phyloP scores from a whole-genome alignment of 2,113 vertebrate genomes.

The Benitochromis conjunctus region DNA sequence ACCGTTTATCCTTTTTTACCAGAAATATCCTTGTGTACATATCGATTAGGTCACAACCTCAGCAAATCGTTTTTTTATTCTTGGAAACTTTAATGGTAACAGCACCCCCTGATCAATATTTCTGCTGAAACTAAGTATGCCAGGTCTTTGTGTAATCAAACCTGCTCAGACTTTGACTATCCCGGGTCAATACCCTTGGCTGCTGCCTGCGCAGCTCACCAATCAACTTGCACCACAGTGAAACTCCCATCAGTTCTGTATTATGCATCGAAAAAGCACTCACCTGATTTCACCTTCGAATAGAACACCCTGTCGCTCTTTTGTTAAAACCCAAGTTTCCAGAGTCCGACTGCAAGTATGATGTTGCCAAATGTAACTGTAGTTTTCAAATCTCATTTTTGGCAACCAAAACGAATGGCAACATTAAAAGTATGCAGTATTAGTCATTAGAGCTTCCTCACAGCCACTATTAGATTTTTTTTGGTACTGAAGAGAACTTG shows the following conservation, averaged over 20 bases:
- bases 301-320: background rate
- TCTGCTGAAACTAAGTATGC: conserved; percentile 34
- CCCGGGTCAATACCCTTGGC: conserved; percentile 59
- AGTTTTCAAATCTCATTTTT: background rate
- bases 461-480: background rate
- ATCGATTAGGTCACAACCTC: conserved; percentile 24
- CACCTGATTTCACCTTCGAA: background rate
- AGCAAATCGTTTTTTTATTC: conserved; percentile 5
- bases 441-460: background rate
- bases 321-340: background rate
- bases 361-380: background rate
- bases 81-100: conserved; percentile 17
- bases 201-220: conserved; percentile 35
- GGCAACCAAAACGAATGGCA: too few species aligned
- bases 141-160: conserved; percentile 47
- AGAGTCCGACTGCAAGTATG: background rate
- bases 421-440: background rate
- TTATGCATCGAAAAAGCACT: background rate
- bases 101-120: conserved; percentile 35
- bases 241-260: conserved; percentile 54
- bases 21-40: background rate
- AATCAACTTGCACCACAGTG: conserved; percentile 49
- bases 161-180: conserved; percentile 52
- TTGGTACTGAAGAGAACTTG: background rate
- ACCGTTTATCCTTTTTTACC: background rate